A percentile compares a stretch with the other conserved stretches of the same genome.
Conservation (phyloP, 2,888 invertebrate genomes). For the Machimus atricapillus region DNA sequence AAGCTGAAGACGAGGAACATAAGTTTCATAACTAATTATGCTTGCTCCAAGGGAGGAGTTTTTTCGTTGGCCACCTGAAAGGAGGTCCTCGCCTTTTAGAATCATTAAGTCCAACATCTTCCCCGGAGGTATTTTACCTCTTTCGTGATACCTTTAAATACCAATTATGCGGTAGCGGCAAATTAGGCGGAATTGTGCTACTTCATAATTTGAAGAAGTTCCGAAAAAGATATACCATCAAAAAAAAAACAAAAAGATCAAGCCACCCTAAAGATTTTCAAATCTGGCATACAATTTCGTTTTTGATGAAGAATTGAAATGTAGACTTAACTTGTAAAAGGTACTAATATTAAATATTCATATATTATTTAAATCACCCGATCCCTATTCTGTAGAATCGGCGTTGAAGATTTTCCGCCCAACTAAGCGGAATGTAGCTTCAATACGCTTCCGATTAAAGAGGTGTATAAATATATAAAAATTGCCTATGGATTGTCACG, state of each 20-base stretch:
- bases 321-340: too few relatives aligned
- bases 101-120: background rate
- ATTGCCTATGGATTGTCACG: background rate
- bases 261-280: background rate
- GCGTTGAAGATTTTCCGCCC: background rate
- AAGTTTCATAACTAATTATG: background rate
- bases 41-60: background rate
- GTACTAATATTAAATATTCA: too few relatives aligned
- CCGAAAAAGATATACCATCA: background rate
- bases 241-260: background rate
- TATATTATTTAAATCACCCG: too few relatives aligned
- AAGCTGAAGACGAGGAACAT: background rate
- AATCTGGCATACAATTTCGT: too few relatives aligned
- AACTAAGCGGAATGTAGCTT: background rate
- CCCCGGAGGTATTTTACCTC: background rate
- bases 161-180: background rate
- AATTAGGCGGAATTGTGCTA: background rate
- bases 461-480: background rate
- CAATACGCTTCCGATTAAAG: background rate
- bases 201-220: background rate
- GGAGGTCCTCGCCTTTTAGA: background rate
- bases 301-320: too few relatives aligned
- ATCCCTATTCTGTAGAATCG: too few relatives aligned
- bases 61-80: background rate
- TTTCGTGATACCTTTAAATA: background rate